Conservation (phyloP, 2,113 vertebrate species). For the Cottus gobio region DNA sequence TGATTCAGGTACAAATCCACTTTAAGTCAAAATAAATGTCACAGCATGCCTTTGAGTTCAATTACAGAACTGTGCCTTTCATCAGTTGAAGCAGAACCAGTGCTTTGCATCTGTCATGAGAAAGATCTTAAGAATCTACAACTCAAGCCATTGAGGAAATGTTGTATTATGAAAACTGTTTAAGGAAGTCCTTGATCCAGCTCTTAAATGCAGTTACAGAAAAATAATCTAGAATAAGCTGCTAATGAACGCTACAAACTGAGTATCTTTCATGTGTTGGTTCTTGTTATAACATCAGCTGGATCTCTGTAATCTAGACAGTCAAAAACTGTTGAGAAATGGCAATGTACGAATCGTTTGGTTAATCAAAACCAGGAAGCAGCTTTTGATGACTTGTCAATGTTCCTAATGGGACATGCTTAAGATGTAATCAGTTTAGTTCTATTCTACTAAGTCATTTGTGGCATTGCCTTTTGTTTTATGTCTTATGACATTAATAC, state of each 20-base stretch:
- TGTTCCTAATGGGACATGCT: background rate
- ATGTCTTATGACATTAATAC: background rate
- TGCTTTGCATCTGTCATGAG: background rate
- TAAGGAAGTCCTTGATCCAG: background rate
- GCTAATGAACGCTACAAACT: background rate
- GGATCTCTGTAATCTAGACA: background rate
- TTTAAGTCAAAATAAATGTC: background rate
- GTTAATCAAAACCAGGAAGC: background rate
- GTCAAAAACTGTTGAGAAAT: background rate
- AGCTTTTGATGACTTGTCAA: background rate
- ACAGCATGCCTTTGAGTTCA: background rate
- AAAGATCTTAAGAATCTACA: background rate
- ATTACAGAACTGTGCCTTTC: too few relatives aligned
- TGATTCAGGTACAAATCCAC: background rate
- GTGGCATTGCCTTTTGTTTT: background rate
- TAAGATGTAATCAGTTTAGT: background rate
- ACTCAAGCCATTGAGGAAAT: background rate
- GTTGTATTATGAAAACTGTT: conserved; percentile 1
- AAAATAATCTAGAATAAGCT: background rate
- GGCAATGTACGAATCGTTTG: background rate
- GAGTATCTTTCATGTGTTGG: background rate
- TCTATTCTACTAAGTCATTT: background rate
- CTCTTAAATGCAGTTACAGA: background rate
- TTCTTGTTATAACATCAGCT: background rate
- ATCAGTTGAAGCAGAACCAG: background rate